Percentiles rank a stretch among this genome's conserved stretches.
Evolutionary conservation across 2,113 vertebrate genomes (phyloP).

Genomic region (Talpa occidentalis): DNA sequence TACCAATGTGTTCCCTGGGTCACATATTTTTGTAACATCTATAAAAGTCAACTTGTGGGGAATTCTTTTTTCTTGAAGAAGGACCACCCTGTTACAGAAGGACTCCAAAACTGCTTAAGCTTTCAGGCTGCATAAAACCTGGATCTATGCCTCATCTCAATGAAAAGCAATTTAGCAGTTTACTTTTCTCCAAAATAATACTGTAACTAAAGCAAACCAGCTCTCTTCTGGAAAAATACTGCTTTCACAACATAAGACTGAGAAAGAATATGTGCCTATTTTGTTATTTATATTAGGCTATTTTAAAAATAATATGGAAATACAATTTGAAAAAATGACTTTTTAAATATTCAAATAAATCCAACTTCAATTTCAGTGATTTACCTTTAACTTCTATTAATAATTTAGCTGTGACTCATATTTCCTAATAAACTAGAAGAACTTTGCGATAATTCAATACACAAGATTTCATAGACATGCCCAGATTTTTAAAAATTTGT

Average conservation of each 20-base stretch:
- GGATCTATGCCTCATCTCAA: background rate
- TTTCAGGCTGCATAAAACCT: background rate
- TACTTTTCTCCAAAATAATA: slow-evolving; percentile 35
- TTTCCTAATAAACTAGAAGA: slow-evolving; percentile 18
- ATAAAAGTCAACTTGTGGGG: background rate
- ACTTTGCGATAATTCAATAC: slow-evolving; percentile 49
- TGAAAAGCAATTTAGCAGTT: slow-evolving; percentile 4
- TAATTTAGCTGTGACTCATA: slow-evolving; percentile 36
- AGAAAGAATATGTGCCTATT: background rate
- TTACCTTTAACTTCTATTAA: slow-evolving; percentile 60
- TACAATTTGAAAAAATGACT: background rate
- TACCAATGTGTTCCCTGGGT: background rate
- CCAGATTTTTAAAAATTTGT: background rate
- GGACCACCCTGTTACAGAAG: too few species aligned
- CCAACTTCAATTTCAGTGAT: slow-evolving; percentile 52
- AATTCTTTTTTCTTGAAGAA: background rate
- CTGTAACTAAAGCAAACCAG: background rate
- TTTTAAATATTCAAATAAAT: slow-evolving; percentile 46
- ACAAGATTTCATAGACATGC: slow-evolving; percentile 41
- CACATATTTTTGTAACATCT: background rate
- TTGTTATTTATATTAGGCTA: background rate
- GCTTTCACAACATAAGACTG: background rate
- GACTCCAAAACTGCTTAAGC: background rate
- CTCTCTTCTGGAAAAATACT: background rate
- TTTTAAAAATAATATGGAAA: slow-evolving; percentile 49